A percentile compares a stretch with the other conserved stretches of the same genome.
These are phyloP conservation scores for Ferdinandea cuprea DNA, from an alignment of 2,888 invertebrate species.

Conservation along the genomic window DNA sequence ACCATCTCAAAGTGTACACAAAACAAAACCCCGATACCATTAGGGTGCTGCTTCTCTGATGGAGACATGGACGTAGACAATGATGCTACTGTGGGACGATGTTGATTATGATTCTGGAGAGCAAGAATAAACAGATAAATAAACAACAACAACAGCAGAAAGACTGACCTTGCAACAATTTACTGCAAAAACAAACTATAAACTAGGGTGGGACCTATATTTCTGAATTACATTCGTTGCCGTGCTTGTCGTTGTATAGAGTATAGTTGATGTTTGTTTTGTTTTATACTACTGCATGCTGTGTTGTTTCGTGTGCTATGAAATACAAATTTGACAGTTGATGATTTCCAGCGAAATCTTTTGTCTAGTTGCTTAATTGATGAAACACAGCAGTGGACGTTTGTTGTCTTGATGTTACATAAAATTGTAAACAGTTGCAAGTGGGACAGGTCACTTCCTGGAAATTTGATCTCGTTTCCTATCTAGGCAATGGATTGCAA, in stretches of 20 bases:
- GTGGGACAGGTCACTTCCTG: slow-evolving; percentile 55
- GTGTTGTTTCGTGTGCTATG: slow-evolving; percentile 19
- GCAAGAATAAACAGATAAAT: slow-evolving; percentile 47
- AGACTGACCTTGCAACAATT: slow-evolving; percentile 72
- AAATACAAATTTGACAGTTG: slow-evolving; percentile 34
- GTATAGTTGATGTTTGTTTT: background rate
- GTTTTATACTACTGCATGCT: slow-evolving; percentile 8
- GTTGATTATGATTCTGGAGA: slow-evolving; percentile 52
- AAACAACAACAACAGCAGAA: slow-evolving; percentile 50
- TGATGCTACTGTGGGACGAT: slow-evolving; percentile 44
- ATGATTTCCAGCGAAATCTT: slow-evolving; percentile 21
- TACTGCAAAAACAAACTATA: slow-evolving; percentile 51
- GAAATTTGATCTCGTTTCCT: slow-evolving; percentile 36
- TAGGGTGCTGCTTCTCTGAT: slow-evolving; percentile 29
- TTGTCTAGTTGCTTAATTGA: slow-evolving; percentile 49
- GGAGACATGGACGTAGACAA: slow-evolving; percentile 64
- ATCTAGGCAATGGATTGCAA: background rate
- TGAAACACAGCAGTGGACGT: slow-evolving; percentile 20
- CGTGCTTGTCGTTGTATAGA: slow-evolving; percentile 4
- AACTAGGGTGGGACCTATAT: slow-evolving; percentile 45
- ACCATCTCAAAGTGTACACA: slow-evolving; percentile 17
- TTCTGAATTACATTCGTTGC: background rate
- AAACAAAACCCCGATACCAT: background rate
- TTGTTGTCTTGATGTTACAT: slow-evolving; percentile 16
- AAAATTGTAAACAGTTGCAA: slow-evolving; percentile 14